These are phyloP conservation scores for Lasius fuliginosus DNA, from an alignment of 2,888 invertebrate species.

Conservation along the genomic window DNA sequence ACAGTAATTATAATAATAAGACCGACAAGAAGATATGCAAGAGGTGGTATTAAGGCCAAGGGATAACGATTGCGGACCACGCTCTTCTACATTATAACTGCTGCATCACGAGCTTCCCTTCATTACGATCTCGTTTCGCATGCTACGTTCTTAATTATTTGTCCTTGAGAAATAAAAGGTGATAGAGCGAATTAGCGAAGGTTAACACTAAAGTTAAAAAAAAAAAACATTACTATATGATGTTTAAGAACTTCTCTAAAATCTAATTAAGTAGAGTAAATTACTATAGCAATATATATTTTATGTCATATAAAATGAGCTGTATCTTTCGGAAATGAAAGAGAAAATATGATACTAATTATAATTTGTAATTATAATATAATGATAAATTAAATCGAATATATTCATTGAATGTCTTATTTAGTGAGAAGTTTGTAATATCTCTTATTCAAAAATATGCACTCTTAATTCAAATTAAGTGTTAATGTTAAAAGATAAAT, in stretches of 20 bases:
- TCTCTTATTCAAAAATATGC: not conserved
- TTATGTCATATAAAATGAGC: not conserved
- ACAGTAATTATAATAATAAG: conserved; percentile 55
- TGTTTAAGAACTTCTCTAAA: not conserved
- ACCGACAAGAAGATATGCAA: conserved; percentile 45
- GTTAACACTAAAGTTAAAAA: conserved; percentile 5
- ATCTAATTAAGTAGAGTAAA: not conserved
- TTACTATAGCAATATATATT: not conserved
- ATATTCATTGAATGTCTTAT: not conserved
- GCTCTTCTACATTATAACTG: conserved; percentile 47
- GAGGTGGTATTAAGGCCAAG: conserved; percentile 54
- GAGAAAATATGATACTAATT: not conserved
- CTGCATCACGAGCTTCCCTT: conserved; percentile 59
- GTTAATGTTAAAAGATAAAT: conserved; percentile 1
- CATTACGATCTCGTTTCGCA: conserved; percentile 59
- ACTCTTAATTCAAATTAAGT: not conserved
- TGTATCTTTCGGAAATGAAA: not conserved
- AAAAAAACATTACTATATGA: not conserved
- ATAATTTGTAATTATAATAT: conserved; percentile 5
- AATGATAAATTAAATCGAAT: not conserved
- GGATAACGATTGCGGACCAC: conserved; percentile 54
- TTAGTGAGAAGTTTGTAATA: not conserved
- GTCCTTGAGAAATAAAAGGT: conserved; percentile 53
- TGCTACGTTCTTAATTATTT: conserved; percentile 61
- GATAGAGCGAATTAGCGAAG: conserved; percentile 46